Evolutionary conservation across 2,888 invertebrate genomes (phyloP).

Genomic region (Thereva nobilitata): DNA sequence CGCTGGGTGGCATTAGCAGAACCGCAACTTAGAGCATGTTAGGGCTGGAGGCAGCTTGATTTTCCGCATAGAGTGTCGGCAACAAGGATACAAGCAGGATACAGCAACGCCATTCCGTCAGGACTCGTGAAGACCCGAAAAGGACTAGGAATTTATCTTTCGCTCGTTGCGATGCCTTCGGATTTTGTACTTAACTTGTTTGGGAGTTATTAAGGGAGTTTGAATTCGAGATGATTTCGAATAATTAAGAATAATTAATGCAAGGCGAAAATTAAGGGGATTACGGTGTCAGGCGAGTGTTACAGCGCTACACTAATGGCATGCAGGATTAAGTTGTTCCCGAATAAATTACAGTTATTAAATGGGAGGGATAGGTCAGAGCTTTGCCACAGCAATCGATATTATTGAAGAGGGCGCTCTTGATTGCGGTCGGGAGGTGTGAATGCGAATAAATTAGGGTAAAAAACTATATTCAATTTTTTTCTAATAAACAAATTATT

Average conservation of each 20-base stretch:
- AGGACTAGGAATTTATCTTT: too few relatives aligned
- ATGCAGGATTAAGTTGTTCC: constrained; percentile 22
- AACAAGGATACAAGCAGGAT: neutral
- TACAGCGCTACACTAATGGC: constrained; percentile 3
- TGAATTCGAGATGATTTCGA: constrained; percentile 20
- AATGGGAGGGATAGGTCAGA: neutral
- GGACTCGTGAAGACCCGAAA: too few relatives aligned
- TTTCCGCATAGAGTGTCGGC: neutral
- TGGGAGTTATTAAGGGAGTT: constrained; percentile 21
- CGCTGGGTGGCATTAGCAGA: constrained; percentile 21
- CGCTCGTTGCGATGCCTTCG: too few relatives aligned
- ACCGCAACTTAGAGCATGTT: neutral
- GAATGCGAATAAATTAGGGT: too few relatives aligned
- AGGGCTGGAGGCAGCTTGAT: neutral
- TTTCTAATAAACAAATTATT: too few relatives aligned
- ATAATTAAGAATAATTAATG: constrained; percentile 34
- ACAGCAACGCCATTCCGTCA: too few relatives aligned
- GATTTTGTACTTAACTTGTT: neutral
- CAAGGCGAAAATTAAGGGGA: constrained; percentile 7
- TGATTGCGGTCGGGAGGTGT: too few relatives aligned
- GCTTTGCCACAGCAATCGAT: too few relatives aligned
- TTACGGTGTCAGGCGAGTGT: constrained; percentile 19
- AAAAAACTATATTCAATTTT: too few relatives aligned
- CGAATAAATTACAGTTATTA: constrained; percentile 18
- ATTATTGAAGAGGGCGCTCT: too few relatives aligned